These are phyloP conservation scores for Stichodactyla helianthus DNA, from an alignment of 64 coral and sea anemone species.

Conservation along the genomic window DNA sequence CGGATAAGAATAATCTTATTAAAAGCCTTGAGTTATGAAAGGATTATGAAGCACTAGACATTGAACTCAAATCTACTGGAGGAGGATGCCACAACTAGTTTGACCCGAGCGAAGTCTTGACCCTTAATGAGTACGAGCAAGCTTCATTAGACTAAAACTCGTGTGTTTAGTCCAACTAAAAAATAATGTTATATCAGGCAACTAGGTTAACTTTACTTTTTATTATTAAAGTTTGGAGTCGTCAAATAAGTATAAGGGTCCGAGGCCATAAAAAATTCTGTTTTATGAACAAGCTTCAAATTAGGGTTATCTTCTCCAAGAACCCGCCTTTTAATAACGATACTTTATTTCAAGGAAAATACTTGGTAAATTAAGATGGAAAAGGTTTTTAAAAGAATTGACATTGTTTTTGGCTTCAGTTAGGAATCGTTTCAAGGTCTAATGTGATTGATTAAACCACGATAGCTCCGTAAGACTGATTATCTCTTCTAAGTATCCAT, in stretches of 20 bases:
- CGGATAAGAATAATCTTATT: constrained; percentile 5
- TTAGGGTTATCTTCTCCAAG: too few relatives aligned
- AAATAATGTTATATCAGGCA: too few relatives aligned
- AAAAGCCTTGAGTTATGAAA: constrained; percentile 16
- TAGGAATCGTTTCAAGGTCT: neutral
- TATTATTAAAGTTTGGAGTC: too few relatives aligned
- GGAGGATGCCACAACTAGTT: neutral
- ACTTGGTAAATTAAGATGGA: neutral
- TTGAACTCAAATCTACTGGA: neutral
- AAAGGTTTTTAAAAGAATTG: neutral
- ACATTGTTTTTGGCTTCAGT: neutral
- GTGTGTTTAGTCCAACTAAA: too few relatives aligned
- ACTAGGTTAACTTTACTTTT: too few relatives aligned
- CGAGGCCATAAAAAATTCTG: too few relatives aligned
- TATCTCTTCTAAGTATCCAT: neutral
- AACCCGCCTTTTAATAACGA: too few relatives aligned
- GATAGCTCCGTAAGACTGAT: neutral
- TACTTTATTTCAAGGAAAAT: neutral
- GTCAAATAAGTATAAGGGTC: too few relatives aligned
- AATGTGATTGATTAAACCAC: constrained; percentile 5
- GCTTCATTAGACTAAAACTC: too few relatives aligned
- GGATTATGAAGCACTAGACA: neutral
- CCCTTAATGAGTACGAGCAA: neutral
- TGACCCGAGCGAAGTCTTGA: neutral
- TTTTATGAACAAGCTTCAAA: too few relatives aligned